Percentiles rank a stretch among this genome's conserved stretches.
These are phyloP conservation scores for Cottus gobio DNA, from an alignment of 2,113 vertebrate species.

Conservation along the genomic window DNA sequence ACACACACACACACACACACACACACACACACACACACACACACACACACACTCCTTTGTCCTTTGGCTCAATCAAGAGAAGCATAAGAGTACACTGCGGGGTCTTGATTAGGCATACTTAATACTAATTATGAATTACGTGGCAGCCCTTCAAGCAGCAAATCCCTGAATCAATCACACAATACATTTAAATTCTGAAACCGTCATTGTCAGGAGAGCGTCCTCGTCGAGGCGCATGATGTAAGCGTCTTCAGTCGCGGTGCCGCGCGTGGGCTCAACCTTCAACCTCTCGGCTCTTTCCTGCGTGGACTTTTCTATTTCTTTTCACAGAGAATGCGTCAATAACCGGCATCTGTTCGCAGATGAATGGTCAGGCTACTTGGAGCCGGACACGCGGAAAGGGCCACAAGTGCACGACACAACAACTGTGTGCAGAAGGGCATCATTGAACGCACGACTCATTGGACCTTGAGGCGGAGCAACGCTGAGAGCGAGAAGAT, in stretches of 20 bases:
- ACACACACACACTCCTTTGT: not conserved
- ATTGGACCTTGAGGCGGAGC: not conserved
- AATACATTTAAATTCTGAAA: not conserved
- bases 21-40: not conserved
- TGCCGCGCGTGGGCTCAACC: not conserved
- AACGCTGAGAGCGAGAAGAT: not conserved
- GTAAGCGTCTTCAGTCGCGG: not conserved
- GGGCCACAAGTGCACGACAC: not conserved
- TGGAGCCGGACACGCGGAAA: not conserved
- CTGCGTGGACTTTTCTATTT: too few relatives aligned
- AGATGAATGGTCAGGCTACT: not conserved
- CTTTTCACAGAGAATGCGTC: not conserved
- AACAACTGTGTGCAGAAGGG: not conserved
- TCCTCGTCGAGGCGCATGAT: not conserved
- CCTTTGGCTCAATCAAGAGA: not conserved
- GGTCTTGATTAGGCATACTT: not conserved
- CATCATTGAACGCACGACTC: slow-evolving; percentile 6
- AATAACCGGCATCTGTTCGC: not conserved
- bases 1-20: not conserved
- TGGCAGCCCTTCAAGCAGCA: not conserved
- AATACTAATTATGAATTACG: not conserved
- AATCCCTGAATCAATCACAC: not conserved
- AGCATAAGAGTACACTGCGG: not conserved
- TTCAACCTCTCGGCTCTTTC: not conserved
- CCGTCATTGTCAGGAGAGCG: not conserved